A percentile compares a stretch with the other conserved stretches of the same genome.
phyloP scores from a whole-genome alignment of 64 coral and sea anemone genomes.

The Platygyra sinensis region DNA sequence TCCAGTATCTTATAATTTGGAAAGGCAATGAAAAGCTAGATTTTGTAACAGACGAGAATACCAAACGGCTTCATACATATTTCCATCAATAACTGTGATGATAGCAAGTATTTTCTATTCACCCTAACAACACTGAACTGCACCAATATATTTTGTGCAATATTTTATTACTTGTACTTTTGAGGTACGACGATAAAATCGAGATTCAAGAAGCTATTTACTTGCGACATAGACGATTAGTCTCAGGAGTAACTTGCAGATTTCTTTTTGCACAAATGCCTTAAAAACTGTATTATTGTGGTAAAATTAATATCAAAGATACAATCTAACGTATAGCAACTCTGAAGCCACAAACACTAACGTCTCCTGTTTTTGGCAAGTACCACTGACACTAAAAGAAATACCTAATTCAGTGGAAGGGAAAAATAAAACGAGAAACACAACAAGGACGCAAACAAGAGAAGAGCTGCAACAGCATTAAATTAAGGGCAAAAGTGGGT shows the following conservation, averaged over 20 bases:
- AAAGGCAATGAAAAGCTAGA: no score
- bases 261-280: background rate
- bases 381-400: background rate
- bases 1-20: no score
- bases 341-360: background rate
- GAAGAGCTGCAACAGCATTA: background rate
- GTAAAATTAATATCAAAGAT: constrained; percentile 10
- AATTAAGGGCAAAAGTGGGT: background rate
- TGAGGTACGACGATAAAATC: no score
- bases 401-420: background rate
- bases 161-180: no score
- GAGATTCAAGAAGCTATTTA: no score
- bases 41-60: no score
- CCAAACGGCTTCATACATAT: no score
- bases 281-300: background rate
- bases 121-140: no score
- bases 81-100: no score
- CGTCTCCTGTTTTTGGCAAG: constrained; percentile 4
- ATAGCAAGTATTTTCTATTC: no score
- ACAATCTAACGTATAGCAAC: background rate
- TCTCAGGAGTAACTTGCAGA: background rate
- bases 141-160: no score
- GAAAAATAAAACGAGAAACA: background rate
- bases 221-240: no score
- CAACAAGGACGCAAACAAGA: background rate